phyloP scores from a whole-genome alignment of 2,888 invertebrate species.

The Apotomis betuletana region DNA sequence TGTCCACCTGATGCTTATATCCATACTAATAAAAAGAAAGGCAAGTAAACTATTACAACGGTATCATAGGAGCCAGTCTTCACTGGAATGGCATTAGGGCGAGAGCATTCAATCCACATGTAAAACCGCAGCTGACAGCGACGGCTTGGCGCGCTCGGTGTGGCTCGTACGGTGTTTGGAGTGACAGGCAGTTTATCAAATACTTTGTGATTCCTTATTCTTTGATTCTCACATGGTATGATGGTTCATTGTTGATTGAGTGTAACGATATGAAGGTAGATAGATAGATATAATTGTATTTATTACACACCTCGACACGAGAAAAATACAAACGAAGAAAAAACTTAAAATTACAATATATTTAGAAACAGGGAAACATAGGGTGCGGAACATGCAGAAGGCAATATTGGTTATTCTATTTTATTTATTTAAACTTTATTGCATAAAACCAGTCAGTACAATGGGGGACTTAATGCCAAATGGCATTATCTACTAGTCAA shows the following conservation, averaged over 20 bases:
- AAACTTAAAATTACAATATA: too few relatives aligned
- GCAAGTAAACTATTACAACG: background rate
- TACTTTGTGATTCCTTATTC: background rate
- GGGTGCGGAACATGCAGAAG: too few relatives aligned
- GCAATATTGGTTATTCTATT: too few relatives aligned
- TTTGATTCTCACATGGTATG: background rate
- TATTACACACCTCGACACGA: too few relatives aligned
- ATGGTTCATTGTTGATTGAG: background rate
- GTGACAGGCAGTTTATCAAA: slow-evolving; percentile 1
- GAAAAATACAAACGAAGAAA: too few relatives aligned
- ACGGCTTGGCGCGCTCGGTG: slow-evolving; percentile 3
- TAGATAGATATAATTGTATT: background rate
- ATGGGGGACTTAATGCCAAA: too few relatives aligned
- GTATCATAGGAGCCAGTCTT: background rate
- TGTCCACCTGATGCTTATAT: too few relatives aligned
- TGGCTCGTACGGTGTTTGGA: background rate
- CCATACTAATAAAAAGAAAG: too few relatives aligned
- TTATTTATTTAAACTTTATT: too few relatives aligned
- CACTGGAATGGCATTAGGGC: background rate
- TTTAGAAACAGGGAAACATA: too few relatives aligned
- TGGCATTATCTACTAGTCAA: too few relatives aligned
- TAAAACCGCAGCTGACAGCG: slow-evolving; percentile 28
- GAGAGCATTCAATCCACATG: slow-evolving; percentile 12
- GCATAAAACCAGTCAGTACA: too few relatives aligned
- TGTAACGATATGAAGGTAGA: background rate